These are phyloP conservation scores for Ostrea edulis DNA, from an alignment of 1,140 invertebrate species.

Conservation along the genomic window DNA sequence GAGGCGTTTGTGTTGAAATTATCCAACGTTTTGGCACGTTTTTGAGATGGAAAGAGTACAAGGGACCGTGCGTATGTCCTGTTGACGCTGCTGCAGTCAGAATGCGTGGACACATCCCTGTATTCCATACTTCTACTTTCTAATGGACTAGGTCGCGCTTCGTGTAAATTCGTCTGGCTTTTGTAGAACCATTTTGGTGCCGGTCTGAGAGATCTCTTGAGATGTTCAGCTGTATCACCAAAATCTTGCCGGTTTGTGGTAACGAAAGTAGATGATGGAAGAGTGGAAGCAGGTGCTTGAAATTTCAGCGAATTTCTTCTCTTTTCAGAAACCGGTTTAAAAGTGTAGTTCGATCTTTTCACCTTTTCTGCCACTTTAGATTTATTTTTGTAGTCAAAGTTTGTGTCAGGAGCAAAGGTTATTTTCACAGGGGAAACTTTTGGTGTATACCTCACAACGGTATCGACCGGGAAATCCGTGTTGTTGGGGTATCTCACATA, in stretches of 20 bases:
- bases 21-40: conserved; percentile 13
- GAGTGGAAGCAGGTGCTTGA: conserved; percentile 10
- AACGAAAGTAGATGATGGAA: background rate
- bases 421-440: conserved; percentile 16
- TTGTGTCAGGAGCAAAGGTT: conserved; percentile 4
- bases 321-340: conserved; percentile 9
- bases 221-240: conserved; percentile 17
- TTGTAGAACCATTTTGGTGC: conserved; percentile 18
- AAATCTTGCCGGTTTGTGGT: background rate
- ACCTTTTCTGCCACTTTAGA: conserved; percentile 24
- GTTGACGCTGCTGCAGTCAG: background rate
- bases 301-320: conserved; percentile 22
- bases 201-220: conserved; percentile 11
- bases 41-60: conserved; percentile 12
- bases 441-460: background rate
- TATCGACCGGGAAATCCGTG: conserved; percentile 3
- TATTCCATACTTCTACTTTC: background rate
- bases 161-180: background rate
- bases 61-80: conserved; percentile 8
- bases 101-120: background rate
- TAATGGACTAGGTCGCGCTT: background rate
- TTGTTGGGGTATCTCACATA: conserved; percentile 19
- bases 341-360: conserved; percentile 11
- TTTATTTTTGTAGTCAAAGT: conserved; percentile 22
- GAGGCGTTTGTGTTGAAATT: background rate